Evolutionary conservation across 2,888 invertebrate genomes (phyloP).

Genomic region (Macrosiphum euphorbiae): DNA sequence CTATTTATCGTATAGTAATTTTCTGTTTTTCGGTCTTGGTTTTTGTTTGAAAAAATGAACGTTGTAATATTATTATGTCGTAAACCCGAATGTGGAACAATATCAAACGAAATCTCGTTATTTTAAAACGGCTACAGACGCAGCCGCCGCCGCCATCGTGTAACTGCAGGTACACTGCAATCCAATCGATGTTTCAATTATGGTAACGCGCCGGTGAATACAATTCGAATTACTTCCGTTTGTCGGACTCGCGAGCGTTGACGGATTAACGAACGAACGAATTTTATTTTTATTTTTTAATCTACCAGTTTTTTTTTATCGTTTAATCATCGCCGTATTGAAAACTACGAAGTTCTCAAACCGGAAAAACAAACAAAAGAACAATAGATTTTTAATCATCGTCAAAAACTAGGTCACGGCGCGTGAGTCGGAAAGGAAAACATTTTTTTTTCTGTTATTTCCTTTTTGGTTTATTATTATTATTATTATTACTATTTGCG

Average conservation of each 20-base stretch:
- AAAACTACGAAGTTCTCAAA: slow-evolving; percentile 49
- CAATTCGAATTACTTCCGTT: slow-evolving; percentile 30
- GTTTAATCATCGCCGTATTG: slow-evolving; percentile 53
- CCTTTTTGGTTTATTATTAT: slow-evolving; percentile 31
- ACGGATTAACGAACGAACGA: slow-evolving; percentile 66
- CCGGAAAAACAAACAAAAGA: slow-evolving; percentile 57
- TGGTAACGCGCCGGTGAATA: neutral
- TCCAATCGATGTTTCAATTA: slow-evolving; percentile 23
- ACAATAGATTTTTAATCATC: slow-evolving; percentile 63
- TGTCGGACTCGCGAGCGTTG: neutral
- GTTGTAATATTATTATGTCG: neutral
- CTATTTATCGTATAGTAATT: neutral
- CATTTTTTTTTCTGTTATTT: slow-evolving; percentile 17
- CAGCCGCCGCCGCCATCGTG: neutral
- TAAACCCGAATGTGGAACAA: neutral
- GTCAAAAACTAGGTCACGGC: slow-evolving; percentile 47
- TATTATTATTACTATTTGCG: slow-evolving; percentile 33
- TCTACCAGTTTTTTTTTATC: slow-evolving; percentile 16
- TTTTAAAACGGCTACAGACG: neutral
- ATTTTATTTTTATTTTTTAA: slow-evolving; percentile 62
- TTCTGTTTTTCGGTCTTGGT: neutral
- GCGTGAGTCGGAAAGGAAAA: neutral
- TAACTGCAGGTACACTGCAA: neutral
- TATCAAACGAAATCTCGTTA: neutral
- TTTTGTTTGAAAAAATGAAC: neutral